Evolutionary conservation across 2,113 vertebrate species (phyloP), one percentile per base, ranked within the genome.

Genomic region (Leptosomus discolor): DNA sequence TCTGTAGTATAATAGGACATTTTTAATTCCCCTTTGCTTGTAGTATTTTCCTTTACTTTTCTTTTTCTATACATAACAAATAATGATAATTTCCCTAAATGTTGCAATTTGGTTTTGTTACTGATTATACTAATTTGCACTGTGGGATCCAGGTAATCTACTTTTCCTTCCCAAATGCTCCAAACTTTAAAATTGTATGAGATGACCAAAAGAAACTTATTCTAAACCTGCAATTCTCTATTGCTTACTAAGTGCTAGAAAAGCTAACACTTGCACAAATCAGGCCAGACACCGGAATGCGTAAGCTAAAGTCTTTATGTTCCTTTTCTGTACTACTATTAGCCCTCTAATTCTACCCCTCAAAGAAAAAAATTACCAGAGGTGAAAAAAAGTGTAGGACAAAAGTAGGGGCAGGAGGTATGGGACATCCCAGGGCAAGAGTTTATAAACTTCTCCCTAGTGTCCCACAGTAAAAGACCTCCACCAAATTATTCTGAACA

Each of bases 231-330:
- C 2, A 53, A 27, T 73, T 89, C 11, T 71, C 75, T 63, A 23
- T 41, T 83, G 6, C 5, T 91, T 60, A 8, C 9, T 61, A 81
- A 75, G 4, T 18, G 14, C 10, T 51, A 77, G 34, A 58, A 83
- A 88, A 91, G 8, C 8, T 74, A 48, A 43, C 20, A 69, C 6
- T 43, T 77, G 30, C 5, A 36, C 9, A 57, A 45, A 63, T 46
- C 19, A 58, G 23, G 50, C 1, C 10, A 63, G 32, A 45, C 6
- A 56, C 4, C 48, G 13, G 7, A 80, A 2, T 2, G 1, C 18
- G 41, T 15, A 15, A 88, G 9, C 50, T 14, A 39, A 74, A 88
- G 19, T 36, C 3, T 0, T 48, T 19, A 16, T n/a, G 45, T 60
- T 30, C 56, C 29, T 19, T 23, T 29, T 12, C 10, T 63, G 2